Percentiles rank a stretch among this genome's conserved stretches.
Conservation (phyloP, 2,113 vertebrate species). For the Calidris pygmaea region DNA sequence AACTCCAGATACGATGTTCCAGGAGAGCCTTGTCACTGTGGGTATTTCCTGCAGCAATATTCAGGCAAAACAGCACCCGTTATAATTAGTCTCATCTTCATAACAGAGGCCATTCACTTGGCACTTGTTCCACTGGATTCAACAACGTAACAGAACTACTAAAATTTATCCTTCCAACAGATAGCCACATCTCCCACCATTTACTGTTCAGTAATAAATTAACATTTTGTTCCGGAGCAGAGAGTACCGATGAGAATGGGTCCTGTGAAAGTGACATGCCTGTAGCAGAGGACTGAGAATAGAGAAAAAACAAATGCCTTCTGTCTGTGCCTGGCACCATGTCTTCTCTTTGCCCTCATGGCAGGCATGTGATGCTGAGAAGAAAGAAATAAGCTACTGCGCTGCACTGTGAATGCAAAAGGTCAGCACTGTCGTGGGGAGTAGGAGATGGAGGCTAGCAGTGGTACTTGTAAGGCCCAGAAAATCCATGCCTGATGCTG, state of each 20-base stretch:
- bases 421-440: neutral
- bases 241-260: neutral
- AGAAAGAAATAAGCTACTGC: neutral
- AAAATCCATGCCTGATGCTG: neutral
- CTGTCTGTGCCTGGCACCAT: constrained; percentile 21
- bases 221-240: neutral
- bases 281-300: neutral
- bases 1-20: neutral
- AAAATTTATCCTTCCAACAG: neutral
- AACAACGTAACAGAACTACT: neutral
- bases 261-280: neutral
- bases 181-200: neutral
- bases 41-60: neutral
- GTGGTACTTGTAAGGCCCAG: neutral
- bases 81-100: neutral
- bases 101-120: neutral
- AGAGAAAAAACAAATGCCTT: neutral
- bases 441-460: neutral
- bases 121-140: neutral
- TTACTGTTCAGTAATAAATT: neutral
- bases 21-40: neutral
- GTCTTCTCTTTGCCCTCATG: neutral
- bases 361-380: constrained; percentile 13
- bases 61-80: neutral
- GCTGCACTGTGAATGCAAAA: neutral